These are phyloP conservation scores for Sakesphorus luctuosus DNA, from an alignment of 2,113 vertebrate genomes.

Conservation along the genomic window DNA sequence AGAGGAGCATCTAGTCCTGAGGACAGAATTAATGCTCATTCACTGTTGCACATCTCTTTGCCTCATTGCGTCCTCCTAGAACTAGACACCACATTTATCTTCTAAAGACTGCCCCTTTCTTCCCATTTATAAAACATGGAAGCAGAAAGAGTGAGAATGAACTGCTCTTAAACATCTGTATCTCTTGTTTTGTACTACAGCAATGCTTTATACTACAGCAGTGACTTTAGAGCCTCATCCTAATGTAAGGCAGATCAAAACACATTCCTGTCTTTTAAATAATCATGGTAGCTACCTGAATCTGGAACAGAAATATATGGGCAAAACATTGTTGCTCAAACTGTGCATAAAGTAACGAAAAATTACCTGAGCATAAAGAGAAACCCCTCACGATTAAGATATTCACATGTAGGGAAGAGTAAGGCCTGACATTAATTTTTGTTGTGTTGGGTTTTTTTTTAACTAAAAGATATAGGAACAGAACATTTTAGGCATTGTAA, in stretches of 20 bases:
- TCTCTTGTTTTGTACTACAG: neutral
- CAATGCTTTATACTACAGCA: neutral
- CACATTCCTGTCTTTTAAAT: neutral
- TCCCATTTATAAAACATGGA: neutral
- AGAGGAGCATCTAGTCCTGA: neutral
- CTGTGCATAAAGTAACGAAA: neutral
- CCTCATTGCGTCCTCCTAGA: neutral
- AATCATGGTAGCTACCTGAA: neutral
- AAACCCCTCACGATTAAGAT: neutral
- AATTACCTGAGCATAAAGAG: neutral
- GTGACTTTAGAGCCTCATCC: neutral
- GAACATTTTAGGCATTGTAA: neutral
- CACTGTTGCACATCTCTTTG: neutral
- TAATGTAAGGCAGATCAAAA: neutral
- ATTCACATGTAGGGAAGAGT: neutral
- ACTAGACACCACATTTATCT: neutral
- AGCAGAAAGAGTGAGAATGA: neutral
- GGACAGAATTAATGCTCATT: neutral
- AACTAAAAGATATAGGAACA: neutral
- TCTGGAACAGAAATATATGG: neutral
- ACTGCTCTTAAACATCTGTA: neutral
- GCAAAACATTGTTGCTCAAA: neutral
- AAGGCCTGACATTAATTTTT: neutral
- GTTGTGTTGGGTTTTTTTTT: neutral
- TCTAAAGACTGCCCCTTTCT: neutral